Evolutionary conservation across 2,113 vertebrate genomes (phyloP), one percentile per base, ranked within the genome.

Genomic region (Baryphthengus martii): DNA sequence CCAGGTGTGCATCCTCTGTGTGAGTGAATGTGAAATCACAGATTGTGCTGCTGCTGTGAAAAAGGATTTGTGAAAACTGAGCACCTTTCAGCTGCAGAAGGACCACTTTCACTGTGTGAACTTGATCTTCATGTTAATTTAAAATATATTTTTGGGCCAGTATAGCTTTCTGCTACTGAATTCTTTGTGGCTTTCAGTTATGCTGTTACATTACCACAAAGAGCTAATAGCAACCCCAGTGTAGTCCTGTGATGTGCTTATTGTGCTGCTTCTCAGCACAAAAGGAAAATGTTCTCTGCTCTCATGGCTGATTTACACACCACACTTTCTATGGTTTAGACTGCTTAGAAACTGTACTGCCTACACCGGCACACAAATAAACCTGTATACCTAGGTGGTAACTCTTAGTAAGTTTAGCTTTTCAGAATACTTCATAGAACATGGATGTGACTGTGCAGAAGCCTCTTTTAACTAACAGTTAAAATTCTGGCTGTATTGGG

Each of bases 131-230:
- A 7, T 24, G 9, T 31, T 56, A 23, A 63, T 37, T 67, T 55
- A 25, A 86, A 78, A 84, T 44, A 42, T 6, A 42, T 63, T 52
- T 62, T 86, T n/a, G 33, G 15, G 33, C 17, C 17, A 70, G 28
- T 11, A 24, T 18, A 82, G 40, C 37, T 83, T 92, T 94, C 44
- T 93, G 82, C 63, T 85, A 19, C 82, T 50, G 68, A 37, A 39
- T 70, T 75, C 25, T 92, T 79, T 94, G 92, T 82, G 87, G 84
- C 84, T 95, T 95, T 95, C 62, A 71, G 70, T 75, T 24, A 81
- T 0, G 20, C 53, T 88, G 31, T 73, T 67, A 40, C 20, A 37
- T 72, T 87, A 90, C 93, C 89, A 85, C 84, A 92, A 79, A 84
- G 80, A 90, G 56, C 21, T 44, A 94, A 80, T 73, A 95, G 65